Percentiles rank a stretch among this genome's conserved stretches.
These are phyloP conservation scores for Dolichallabes microphthalmus DNA, from an alignment of 2,113 vertebrate species.

Conservation along the genomic window DNA sequence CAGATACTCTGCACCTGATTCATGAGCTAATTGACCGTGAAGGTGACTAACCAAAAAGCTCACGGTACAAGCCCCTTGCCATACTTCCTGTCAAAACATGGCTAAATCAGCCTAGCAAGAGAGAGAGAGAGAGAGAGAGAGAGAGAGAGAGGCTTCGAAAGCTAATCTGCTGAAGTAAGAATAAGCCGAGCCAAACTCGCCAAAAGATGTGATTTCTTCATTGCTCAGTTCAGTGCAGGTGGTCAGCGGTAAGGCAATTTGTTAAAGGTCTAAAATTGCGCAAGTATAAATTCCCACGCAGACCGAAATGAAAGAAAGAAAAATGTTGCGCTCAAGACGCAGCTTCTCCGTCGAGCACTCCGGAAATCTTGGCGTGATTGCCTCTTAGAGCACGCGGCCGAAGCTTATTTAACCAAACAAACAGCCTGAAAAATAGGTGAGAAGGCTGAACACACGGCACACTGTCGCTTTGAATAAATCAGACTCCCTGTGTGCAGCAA, in stretches of 20 bases:
- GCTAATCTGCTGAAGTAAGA: background rate
- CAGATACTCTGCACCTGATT: conserved; percentile 60
- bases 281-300: background rate
- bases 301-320: conserved; percentile 13
- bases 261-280: conserved; percentile 7
- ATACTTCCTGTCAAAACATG: conserved; percentile 62
- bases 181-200: background rate
- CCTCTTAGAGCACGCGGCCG: conserved; percentile 44
- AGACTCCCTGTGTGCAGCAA: conserved; percentile 38
- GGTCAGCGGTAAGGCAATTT: background rate
- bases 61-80: conserved; percentile 57
- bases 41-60: conserved; percentile 66
- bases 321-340: background rate
- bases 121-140: background rate
- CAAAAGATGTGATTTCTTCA: conserved; percentile 7
- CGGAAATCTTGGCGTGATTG: conserved; percentile 48
- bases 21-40: conserved; percentile 65
- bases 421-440: conserved; percentile 45
- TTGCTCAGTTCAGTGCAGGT: background rate
- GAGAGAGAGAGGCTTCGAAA: background rate
- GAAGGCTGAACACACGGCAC: conserved; percentile 15
- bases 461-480: conserved; percentile 55
- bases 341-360: conserved; percentile 31
- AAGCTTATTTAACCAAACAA: conserved; percentile 61
- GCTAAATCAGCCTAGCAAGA: conserved; percentile 39